phyloP scores from a whole-genome alignment of 2,888 invertebrate species.

The Vanessa cardui region DNA sequence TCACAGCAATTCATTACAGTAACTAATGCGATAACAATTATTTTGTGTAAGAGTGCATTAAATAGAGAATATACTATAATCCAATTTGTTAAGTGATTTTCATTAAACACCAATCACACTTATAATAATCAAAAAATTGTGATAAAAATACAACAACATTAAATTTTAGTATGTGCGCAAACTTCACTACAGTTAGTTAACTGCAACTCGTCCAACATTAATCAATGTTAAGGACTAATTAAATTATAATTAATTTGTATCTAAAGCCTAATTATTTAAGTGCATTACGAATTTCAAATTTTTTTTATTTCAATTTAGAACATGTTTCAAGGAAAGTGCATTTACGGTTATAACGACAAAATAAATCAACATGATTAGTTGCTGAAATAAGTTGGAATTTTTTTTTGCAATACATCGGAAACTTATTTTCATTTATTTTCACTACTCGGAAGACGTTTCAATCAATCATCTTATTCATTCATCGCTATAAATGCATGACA shows the following conservation, averaged over 20 bases:
- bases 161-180: conserved; percentile 19
- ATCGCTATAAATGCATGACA: conserved; percentile 11
- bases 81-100: neutral
- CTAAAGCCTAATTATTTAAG: neutral
- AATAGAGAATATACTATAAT: neutral
- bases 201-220: conserved; percentile 7
- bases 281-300: conserved; percentile 5
- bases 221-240: neutral
- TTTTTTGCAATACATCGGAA: neutral
- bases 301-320: neutral
- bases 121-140: neutral
- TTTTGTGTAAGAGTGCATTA: neutral
- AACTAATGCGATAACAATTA: neutral
- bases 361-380: too few relatives aligned
- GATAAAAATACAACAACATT: neutral
- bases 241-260: conserved; percentile 1
- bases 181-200: conserved; percentile 17
- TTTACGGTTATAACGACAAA: too few relatives aligned
- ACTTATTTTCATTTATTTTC: neutral
- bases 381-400: too few relatives aligned
- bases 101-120: neutral
- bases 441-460: conserved; percentile 12
- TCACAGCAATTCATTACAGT: too few relatives aligned
- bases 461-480: neutral
- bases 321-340: neutral